phyloP scores from a whole-genome alignment of 1,140 invertebrate species.

The Odontomachus brunneus region DNA sequence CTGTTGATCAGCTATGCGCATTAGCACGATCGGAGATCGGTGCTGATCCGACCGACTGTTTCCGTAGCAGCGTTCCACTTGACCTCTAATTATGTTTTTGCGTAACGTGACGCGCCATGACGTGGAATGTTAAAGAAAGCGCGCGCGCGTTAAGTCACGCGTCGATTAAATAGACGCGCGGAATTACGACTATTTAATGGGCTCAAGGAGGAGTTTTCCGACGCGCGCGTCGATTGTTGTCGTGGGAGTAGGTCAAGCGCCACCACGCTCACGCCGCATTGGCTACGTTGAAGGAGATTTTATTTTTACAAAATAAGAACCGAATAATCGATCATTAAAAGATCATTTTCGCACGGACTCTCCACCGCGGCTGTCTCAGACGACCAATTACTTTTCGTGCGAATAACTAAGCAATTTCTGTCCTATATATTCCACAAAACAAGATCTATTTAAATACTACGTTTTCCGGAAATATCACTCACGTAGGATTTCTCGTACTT shows the following conservation, averaged over 20 bases:
- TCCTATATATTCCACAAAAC: not conserved
- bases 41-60: not conserved
- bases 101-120: not conserved
- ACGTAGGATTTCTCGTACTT: too few relatives aligned
- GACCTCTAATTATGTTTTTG: constrained; percentile 7
- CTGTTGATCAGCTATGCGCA: not conserved
- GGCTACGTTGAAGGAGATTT: not conserved
- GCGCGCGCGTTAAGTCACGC: not conserved
- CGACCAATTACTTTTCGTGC: not conserved
- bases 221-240: constrained; percentile 6
- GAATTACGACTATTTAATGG: too few relatives aligned
- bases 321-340: not conserved
- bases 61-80: not conserved
- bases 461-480: not conserved
- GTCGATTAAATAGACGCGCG: constrained; percentile 11
- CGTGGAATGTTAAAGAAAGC: constrained; percentile 5
- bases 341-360: not conserved
- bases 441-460: not conserved
- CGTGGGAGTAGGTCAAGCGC: not conserved
- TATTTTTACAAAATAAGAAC: not conserved
- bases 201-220: not conserved
- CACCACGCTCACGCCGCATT: not conserved
- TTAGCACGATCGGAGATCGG: not conserved
- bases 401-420: not conserved
- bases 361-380: not conserved